Evolutionary conservation across 2,113 vertebrate species (phyloP).

Genomic region (Megaceryle torquata): DNA sequence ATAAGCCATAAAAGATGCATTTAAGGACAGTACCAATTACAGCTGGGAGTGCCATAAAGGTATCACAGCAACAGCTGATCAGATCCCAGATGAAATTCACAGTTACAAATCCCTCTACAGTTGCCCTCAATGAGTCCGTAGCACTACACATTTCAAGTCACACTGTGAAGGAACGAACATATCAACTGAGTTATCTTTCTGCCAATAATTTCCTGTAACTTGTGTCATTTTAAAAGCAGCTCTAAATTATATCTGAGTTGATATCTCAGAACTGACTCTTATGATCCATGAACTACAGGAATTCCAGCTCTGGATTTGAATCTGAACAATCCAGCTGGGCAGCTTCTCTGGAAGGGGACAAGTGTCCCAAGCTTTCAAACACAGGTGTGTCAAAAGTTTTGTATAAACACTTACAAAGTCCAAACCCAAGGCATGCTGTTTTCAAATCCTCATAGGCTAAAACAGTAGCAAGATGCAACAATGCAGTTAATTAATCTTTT

Average conservation of each 20-base stretch:
- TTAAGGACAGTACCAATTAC: background rate
- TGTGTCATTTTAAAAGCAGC: background rate
- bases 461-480: background rate
- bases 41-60: background rate
- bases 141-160: background rate
- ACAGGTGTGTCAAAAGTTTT: rapidly evolving
- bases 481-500: background rate
- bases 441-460: background rate
- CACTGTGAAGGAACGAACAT: background rate
- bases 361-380: rapidly evolving
- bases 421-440: background rate
- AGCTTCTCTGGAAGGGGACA: background rate
- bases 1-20: background rate
- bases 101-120: background rate
- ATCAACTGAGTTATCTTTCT: background rate
- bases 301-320: background rate
- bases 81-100: background rate
- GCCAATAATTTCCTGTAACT: background rate
- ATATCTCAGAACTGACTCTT: background rate
- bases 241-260: background rate
- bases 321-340: background rate
- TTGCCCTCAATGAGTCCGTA: background rate
- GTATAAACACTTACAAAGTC: background rate
- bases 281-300: background rate
- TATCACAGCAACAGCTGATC: background rate